Evolutionary conservation across 1,140 invertebrate genomes (phyloP), one percentile per base, ranked within the genome.

Genomic region (Pseudomyrmex gracilis): DNA sequence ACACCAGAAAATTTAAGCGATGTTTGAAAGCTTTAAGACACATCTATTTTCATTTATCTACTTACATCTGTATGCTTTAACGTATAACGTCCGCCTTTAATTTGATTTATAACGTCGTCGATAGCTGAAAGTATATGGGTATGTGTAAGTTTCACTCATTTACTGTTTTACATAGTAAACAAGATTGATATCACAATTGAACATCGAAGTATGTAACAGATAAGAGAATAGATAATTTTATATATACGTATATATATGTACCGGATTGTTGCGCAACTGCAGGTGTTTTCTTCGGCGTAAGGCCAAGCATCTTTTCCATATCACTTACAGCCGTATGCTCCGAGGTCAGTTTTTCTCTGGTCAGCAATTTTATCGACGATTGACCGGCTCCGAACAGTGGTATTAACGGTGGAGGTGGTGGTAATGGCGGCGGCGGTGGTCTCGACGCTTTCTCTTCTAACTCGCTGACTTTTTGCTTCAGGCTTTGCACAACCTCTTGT

Each of bases 51-150:
- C n/a, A 77, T 5, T 57, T 12, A 4, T 63, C 68, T 71, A 90
- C 92, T 94, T 91, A 95, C 95, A 63, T 96, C 96, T 0, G 95
- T 95, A 8, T 96, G 95, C 87, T 96, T 96, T 10, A 97, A 91
- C 0, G 96, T 96, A 91, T 97, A 97, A 77, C 95, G 95, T n/a
- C 96, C 96, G 13, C 96, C 96, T 94, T 97, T 97, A 24, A 97
- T 97, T 91, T 97, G 96, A 90, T 96, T 97, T 4, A 97, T 96
- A 83, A 97, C 96, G 55, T 96, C 96, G 84, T 97, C 96, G 85
- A 97, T 97, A 2, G 95, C 96, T 94, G 64, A 53, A 93, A 93
- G 73, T 85, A 85, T 76, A 64, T 34, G 57, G 20, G 82, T 70
- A 70, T 34, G 1, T 17, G 20, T 76, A 66, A 53, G 12, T 77